Conservation (phyloP, 2,888 invertebrate species). For the Lycaena phlaeas region DNA sequence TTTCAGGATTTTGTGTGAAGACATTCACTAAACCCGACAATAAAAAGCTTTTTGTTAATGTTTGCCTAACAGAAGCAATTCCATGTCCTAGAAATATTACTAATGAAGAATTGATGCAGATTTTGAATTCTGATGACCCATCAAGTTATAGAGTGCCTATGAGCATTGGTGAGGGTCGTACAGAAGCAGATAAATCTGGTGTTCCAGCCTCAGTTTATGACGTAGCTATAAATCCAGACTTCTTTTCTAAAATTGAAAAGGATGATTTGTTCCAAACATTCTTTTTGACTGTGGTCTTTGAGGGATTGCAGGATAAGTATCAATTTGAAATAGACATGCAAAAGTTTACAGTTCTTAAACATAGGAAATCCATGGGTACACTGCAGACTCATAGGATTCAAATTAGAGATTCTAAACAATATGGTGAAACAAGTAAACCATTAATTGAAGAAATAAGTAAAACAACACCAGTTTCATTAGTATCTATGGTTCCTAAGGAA, state of each 20-base stretch:
- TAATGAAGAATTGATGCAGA: conserved; percentile 78
- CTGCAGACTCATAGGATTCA: conserved; percentile 83
- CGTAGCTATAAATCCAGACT: conserved; percentile 85
- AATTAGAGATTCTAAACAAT: conserved; percentile 75
- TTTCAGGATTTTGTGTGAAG: conserved; percentile 85
- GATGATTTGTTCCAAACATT: conserved; percentile 83
- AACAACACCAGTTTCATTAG: conserved; percentile 20
- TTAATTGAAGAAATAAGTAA: conserved; percentile 76
- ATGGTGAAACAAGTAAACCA: conserved; percentile 37
- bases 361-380: conserved; percentile 82
- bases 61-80: conserved; percentile 85
- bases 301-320: conserved; percentile 83
- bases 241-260: conserved; percentile 81
- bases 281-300: conserved; percentile 84
- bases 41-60: conserved; percentile 88
- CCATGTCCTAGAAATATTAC: conserved; percentile 81
- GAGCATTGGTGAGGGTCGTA: conserved; percentile 89
- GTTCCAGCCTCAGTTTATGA: conserved; percentile 84
- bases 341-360: conserved; percentile 78
- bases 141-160: conserved; percentile 87
- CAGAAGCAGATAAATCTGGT: conserved; percentile 84
- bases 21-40: conserved; percentile 75
- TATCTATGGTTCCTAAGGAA: conserved; percentile 33
- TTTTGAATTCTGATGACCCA: conserved; percentile 79
- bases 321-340: conserved; percentile 78